Percentiles rank a stretch among this genome's conserved stretches.
These are phyloP conservation scores for Stictocephala bisonia DNA, from an alignment of 2,888 invertebrate genomes.

Conservation along the genomic window DNA sequence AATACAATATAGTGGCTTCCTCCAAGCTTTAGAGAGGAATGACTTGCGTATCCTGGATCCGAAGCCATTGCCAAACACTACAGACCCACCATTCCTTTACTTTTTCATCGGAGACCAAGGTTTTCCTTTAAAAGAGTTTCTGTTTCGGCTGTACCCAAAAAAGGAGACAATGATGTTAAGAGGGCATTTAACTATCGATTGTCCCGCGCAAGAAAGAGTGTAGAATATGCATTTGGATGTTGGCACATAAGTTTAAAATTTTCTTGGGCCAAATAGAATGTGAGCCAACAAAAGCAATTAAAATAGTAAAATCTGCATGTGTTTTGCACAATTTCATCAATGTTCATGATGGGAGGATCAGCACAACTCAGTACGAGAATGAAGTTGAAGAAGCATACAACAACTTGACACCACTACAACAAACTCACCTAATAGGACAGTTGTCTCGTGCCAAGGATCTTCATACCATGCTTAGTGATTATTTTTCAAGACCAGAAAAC, in stretches of 20 bases:
- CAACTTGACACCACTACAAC: background rate
- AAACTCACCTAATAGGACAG: background rate
- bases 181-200: constrained; percentile 14
- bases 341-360: constrained; percentile 1
- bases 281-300: background rate
- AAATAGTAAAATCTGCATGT: constrained; percentile 28
- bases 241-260: constrained; percentile 6
- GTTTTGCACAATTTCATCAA: constrained; percentile 37
- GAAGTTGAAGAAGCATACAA: constrained; percentile 9
- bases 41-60: background rate
- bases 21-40: constrained; percentile 29
- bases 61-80: constrained; percentile 18
- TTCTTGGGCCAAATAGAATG: constrained; percentile 18
- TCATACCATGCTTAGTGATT: background rate
- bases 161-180: background rate
- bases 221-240: constrained; percentile 31
- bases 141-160: constrained; percentile 7
- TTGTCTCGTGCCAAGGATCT: background rate
- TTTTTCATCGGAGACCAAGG: constrained; percentile 29
- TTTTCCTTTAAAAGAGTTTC: background rate
- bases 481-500: constrained; percentile 17
- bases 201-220: background rate
- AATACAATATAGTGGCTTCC: background rate
- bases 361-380: constrained; percentile 15
- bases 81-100: constrained; percentile 19